Conservation (phyloP, 2,113 vertebrate genomes). For the Pangasianodon gigas region DNA sequence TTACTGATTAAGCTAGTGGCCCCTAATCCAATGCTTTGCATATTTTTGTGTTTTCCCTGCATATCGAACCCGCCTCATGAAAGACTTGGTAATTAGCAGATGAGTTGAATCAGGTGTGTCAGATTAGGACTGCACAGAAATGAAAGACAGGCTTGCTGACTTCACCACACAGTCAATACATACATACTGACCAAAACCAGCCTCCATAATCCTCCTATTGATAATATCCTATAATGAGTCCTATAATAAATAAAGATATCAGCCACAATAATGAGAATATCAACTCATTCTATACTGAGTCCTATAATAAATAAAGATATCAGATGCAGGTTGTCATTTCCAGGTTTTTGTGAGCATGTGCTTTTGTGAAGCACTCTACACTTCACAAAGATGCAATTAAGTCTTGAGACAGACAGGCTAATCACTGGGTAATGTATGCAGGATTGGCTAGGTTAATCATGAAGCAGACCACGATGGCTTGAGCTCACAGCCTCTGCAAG, state of each 20-base stretch:
- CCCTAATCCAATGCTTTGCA: conserved; percentile 16
- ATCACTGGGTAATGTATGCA: conserved; percentile 51
- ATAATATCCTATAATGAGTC: neutral
- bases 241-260: neutral
- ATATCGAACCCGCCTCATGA: conserved; percentile 14
- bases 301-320: neutral
- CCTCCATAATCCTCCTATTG: neutral
- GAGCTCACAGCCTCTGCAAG: conserved; percentile 18
- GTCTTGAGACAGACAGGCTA: conserved; percentile 44
- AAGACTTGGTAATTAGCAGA: conserved; percentile 32
- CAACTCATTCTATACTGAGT: neutral
- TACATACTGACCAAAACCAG: neutral
- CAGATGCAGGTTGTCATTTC: neutral
- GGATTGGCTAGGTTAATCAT: conserved; percentile 50
- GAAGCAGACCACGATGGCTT: conserved; percentile 35
- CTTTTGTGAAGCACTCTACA: conserved; percentile 21
- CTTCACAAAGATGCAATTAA: conserved; percentile 40
- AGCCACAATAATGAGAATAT: neutral
- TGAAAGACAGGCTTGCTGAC: neutral
- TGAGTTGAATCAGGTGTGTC: conserved; percentile 45
- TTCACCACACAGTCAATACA: neutral
- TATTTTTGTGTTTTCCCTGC: conserved; percentile 35
- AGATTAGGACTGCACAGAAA: conserved; percentile 22
- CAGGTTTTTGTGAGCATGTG: conserved; percentile 2
- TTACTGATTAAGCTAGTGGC: conserved; percentile 32